Evolutionary conservation across 2,888 invertebrate species (phyloP), one percentile per base, ranked within the genome.

Genomic region (Metacarcinus magister): DNA sequence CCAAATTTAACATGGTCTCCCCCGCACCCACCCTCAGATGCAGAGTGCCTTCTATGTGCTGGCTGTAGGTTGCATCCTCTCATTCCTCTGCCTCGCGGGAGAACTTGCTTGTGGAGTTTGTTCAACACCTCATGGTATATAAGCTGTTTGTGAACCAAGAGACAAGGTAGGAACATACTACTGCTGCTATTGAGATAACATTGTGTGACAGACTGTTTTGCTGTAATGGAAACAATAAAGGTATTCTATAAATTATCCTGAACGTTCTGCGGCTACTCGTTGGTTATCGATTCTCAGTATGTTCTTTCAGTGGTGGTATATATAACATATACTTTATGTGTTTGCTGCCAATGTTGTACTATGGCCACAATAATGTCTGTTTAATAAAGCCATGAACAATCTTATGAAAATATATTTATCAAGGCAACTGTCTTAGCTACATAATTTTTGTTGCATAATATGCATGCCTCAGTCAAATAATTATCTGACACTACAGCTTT

Each of bases 11-110:
- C 19, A 54, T 2, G 8, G 46, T 91, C n/a, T 94, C 16, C 16
- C 16, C 19, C 39, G 0, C 16, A 39, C 32, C 0, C 19, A 32
- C 54, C n/a, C 28, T 19, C 94, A 94, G 94, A 82, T 94, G 46
- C 95, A 95, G 54, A 94, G 95, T 48, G 95, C 95, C 48, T 95
- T 95, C 94, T 95, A 94, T 44, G 46, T 95, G 16, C 90, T 95
- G 67, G 94, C 60, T 32, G 90, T 32, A 0, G 95, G 95, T 2
- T 28, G n/a, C 13, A 10, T 43, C 2, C 19, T 94, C 19, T 90
- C 95, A 8, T n/a, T 91, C 39, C 10, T 95, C 43, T 54, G 32
- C 46, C n/a, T 95, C 54, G 54, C 60, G 8, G 8, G n/a, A 28
- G 95, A 95, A 46, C 23, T 91, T 39, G 16, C 91, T 39, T 48